phyloP scores from a whole-genome alignment of 2,888 invertebrate species.

The Andrena minutula region DNA sequence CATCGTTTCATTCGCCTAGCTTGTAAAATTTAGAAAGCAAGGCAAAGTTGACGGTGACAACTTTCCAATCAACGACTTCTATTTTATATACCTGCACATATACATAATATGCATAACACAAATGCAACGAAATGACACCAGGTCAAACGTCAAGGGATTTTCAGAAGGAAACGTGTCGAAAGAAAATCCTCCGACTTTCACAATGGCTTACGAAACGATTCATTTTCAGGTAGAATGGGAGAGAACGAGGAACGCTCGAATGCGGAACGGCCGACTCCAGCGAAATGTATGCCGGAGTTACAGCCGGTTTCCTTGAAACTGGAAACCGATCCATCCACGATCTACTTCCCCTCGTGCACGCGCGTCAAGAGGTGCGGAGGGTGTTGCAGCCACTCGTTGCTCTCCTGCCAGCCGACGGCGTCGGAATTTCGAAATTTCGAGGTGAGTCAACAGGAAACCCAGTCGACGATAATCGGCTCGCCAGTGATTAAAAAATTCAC shows the following conservation, averaged over 20 bases:
- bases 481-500: not conserved
- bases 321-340: constrained; percentile 85
- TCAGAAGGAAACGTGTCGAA: not conserved
- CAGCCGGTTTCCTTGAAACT: constrained; percentile 84
- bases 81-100: too few species aligned
- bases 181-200: too few species aligned
- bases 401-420: constrained; percentile 88
- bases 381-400: constrained; percentile 88
- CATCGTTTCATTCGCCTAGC: constrained; percentile 30
- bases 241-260: constrained; percentile 71
- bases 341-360: constrained; percentile 89
- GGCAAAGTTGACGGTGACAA: not conserved
- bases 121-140: constrained; percentile 15
- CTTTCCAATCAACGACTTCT: not conserved
- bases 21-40: not conserved
- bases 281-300: constrained; percentile 79
- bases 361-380: constrained; percentile 90
- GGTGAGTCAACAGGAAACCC: constrained; percentile 82
- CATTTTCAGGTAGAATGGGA: constrained; percentile 72
- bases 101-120: not conserved
- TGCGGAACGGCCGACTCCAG: constrained; percentile 65
- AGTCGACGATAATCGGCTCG: not conserved
- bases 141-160: not conserved
- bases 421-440: constrained; percentile 86
- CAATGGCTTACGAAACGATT: not conserved